Conservation (phyloP, 2,888 invertebrate species). For the Sinhomidia bicolor region DNA sequence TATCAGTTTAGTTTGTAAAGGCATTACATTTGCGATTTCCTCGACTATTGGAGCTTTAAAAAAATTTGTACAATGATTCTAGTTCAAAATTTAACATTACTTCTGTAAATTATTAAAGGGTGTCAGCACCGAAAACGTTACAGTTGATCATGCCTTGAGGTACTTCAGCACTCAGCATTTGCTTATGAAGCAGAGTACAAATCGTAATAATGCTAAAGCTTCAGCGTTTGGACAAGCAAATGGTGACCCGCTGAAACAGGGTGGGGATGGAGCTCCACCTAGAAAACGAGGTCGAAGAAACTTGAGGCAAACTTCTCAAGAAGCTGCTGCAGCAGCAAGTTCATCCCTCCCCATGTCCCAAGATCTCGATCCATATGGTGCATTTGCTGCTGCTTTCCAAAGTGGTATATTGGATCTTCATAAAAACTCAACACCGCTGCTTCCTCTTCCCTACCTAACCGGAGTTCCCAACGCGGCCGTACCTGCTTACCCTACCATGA, state of each 20-base stretch:
- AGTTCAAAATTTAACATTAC: not conserved
- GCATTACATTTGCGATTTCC: too few relatives aligned
- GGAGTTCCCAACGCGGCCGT: not conserved
- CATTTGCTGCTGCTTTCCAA: constrained; percentile 51
- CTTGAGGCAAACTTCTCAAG: constrained; percentile 51
- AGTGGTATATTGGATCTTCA: not conserved
- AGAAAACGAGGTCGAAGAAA: constrained; percentile 55
- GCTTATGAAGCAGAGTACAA: not conserved
- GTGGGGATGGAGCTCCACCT: constrained; percentile 25
- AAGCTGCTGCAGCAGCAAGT: not conserved
- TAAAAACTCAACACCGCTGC: not conserved
- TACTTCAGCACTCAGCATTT: constrained; percentile 53
- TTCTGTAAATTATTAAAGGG: constrained; percentile 15
- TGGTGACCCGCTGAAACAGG: not conserved
- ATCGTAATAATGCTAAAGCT: not conserved
- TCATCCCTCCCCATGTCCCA: not conserved
- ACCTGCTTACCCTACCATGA: constrained; percentile 51
- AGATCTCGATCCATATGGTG: constrained; percentile 23
- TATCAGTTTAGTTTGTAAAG: too few relatives aligned
- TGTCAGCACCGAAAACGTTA: constrained; percentile 29
- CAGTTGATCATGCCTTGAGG: constrained; percentile 43
- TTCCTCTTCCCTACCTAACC: not conserved
- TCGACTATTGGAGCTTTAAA: too few relatives aligned
- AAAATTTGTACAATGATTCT: too few relatives aligned
- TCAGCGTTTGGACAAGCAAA: not conserved